Evolutionary conservation across 2,888 invertebrate genomes (phyloP), one percentile per base, ranked within the genome.

Genomic region (Yponomeuta malinellus): DNA sequence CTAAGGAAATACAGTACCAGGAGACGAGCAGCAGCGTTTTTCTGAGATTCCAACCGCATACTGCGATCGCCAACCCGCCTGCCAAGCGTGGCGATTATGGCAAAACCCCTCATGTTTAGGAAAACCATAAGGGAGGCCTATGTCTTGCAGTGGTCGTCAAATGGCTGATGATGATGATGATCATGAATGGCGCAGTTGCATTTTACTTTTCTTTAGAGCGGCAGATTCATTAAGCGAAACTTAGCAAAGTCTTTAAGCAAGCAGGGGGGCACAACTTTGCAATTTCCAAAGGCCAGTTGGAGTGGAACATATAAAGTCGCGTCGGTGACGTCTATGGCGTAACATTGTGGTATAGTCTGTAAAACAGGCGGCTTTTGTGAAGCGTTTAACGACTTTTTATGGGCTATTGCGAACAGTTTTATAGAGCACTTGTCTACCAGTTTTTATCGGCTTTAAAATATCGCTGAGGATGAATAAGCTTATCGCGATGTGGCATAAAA

Each of bases 331-430:
- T 59, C 52, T 59, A 59, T 76, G 75, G 75, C 76, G 74, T 77
- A 82, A 89, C 89, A 87, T 82, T 88, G 89, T 89, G 83, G 83
- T 81, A 78, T 12, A 59, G 52, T 77, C 81, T 78, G 78, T 87
- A 82, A 84, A 86, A 78, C 80, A 66, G 64, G 68, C 79, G 78
- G 82, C 80, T 79, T 79, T 81, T 82, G 81, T 83, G 82, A 84
- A 84, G 79, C 83, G 83, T 86, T 87, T 87, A 88, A 88, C 83
- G 82, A 79, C 81, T 75, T 83, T 89, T 89, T 88, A 89, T 86
- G 83, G 82, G 78, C 86, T 82, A 84, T 87, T 83, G 81, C 83
- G 78, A 83, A 81, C 77, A 77, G 77, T 79, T 88, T 87, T 88
- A 86, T 80, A 79, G 78, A 76, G 76, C 79, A 80, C 79, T 81